phyloP scores from a whole-genome alignment of 2,888 invertebrate species.

The Apamea crenata region DNA sequence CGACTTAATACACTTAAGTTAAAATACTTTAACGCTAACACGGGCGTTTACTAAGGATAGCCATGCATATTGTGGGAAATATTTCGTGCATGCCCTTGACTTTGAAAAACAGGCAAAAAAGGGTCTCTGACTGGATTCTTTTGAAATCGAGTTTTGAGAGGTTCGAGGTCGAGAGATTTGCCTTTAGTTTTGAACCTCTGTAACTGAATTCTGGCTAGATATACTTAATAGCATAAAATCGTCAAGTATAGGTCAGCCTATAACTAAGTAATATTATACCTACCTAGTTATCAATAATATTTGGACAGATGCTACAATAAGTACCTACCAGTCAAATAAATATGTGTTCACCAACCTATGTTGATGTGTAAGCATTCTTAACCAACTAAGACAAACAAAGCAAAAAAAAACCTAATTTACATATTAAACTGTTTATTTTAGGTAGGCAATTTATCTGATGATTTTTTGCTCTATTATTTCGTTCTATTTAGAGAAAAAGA shows the following conservation, averaged over 20 bases:
- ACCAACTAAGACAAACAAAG: slow-evolving; percentile 25
- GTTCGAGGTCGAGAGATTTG: not conserved
- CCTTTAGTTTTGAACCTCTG: not conserved
- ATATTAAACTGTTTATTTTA: slow-evolving; percentile 39
- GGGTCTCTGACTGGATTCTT: not conserved
- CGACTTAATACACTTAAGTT: slow-evolving; percentile 25
- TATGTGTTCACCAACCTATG: slow-evolving; percentile 12
- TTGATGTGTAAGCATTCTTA: slow-evolving; percentile 15
- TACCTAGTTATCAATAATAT: not conserved
- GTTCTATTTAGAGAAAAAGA: slow-evolving; percentile 42
- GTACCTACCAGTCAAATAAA: not conserved
- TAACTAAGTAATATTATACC: not conserved
- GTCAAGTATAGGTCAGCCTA: not conserved
- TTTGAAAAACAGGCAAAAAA: slow-evolving; percentile 23
- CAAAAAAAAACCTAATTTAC: slow-evolving; percentile 37
- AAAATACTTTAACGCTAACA: slow-evolving; percentile 22
- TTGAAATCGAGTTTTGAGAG: slow-evolving; percentile 1
- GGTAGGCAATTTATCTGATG: slow-evolving; percentile 28
- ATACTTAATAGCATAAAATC: not conserved
- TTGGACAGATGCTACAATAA: slow-evolving; percentile 11
- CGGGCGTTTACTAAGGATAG: slow-evolving; percentile 9
- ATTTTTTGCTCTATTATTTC: slow-evolving; percentile 45
- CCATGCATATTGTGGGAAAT: slow-evolving; percentile 6
- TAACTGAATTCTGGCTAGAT: not conserved
- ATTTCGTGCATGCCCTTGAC: slow-evolving; percentile 22